Evolutionary conservation across 2,113 vertebrate genomes (phyloP), one percentile per base, ranked within the genome.

Genomic region (Motacilla alba): DNA sequence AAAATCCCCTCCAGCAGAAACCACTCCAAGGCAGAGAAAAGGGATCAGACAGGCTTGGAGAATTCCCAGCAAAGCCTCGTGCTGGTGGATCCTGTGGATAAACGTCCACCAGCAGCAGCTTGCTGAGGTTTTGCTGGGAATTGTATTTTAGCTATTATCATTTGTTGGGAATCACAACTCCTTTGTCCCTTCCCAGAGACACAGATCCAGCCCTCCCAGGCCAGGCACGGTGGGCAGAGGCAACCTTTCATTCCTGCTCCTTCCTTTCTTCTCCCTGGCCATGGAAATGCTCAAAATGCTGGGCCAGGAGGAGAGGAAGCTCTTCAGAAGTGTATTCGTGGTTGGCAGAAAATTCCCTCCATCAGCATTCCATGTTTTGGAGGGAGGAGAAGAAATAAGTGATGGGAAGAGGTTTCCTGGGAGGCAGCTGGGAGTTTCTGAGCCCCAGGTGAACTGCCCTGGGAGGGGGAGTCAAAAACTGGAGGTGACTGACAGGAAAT

Each of bases 321-420:
- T 81, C 77, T 64, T 56, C 47, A 30, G 26, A 39, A 72, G 80
- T 69, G 2, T 46, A 10, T 75, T 78, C 94, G 76, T 87, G 90
- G 74, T 83, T 91, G 78, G 43, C 89, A 82, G 91, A 75, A 80
- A 78, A 81, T 84, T 91, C 83, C 41, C 73, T 91, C 21, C 73
- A n/a, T 60, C 80, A 3, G 37, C 1, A 43, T 55, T 83, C 72
- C 15, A 0, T 47, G 84, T 52, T 84, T 84, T 43, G 41, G 63
- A 75, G 69, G 60, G 52, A 82, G 43, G 11, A 60, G 49, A 15
- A 53, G 44, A 43, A 80, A 24, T 0, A 19, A 49, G 69, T 16
- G 28, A 68, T 33, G 41, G 47, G 52, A 35, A 46, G 72, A 77
- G 44, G 52, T 49, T 93, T 46, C 63, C 82, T 69, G 66, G 75